Evolutionary conservation across 2,113 vertebrate species (phyloP).

Genomic region (Neodontobutis hainanensis): DNA sequence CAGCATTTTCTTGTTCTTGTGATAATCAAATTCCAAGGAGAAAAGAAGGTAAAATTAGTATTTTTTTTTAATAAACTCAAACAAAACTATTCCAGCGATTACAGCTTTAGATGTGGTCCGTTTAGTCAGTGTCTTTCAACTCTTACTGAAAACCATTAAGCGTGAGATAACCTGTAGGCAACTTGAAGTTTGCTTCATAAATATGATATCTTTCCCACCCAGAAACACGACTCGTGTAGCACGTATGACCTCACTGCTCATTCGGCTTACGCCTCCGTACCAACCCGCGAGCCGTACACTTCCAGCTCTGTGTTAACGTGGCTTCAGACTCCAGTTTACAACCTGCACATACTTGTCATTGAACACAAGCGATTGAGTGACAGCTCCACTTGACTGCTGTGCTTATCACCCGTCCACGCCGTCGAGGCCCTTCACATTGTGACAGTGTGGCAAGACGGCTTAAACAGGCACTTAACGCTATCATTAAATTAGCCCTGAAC

Average conservation of each 20-base stretch:
- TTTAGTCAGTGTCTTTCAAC: too few relatives aligned
- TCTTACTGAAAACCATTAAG: too few relatives aligned
- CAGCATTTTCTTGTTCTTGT: not conserved
- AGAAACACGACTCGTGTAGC: not conserved
- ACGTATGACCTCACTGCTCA: conserved; percentile 1
- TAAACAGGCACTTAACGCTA: not conserved
- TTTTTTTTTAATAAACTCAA: too few relatives aligned
- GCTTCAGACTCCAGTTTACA: not conserved
- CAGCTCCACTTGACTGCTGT: not conserved
- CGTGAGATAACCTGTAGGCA: too few relatives aligned
- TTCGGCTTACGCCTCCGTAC: not conserved
- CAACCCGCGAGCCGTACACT: not conserved
- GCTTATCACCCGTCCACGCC: not conserved
- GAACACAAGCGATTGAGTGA: not conserved
- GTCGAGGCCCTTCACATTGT: conserved; percentile 1
- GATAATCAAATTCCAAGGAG: too few relatives aligned
- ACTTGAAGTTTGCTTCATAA: too few relatives aligned
- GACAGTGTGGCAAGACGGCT: not conserved
- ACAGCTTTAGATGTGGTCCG: too few relatives aligned
- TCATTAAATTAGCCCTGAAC: not conserved
- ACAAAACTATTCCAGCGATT: too few relatives aligned
- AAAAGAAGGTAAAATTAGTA: too few relatives aligned
- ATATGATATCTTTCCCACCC: too few relatives aligned
- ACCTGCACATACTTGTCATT: not conserved
- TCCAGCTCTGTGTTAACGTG: not conserved